Evolutionary conservation across 2,888 invertebrate species (phyloP).

Genomic region (Agapetus fuscipes): DNA sequence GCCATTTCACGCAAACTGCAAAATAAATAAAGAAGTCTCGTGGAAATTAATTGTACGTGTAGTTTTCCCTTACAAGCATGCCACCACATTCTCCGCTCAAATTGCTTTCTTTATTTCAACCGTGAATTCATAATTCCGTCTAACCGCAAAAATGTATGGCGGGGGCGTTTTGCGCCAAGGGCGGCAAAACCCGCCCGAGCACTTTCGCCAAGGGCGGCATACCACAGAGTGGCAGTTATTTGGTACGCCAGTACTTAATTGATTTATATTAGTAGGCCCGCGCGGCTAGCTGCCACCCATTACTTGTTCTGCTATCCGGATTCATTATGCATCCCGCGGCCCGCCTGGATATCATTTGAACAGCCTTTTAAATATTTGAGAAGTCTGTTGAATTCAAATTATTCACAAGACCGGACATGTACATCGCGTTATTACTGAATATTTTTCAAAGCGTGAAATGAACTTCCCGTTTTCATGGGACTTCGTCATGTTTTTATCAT

Average conservation of each 20-base stretch:
- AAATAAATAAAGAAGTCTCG: too few species aligned
- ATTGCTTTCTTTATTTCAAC: conserved; percentile 13
- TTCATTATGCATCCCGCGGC: conserved; percentile 8
- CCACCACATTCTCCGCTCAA: background rate
- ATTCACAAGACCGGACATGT: background rate
- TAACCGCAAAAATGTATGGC: background rate
- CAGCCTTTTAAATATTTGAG: background rate
- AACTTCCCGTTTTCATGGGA: too few species aligned
- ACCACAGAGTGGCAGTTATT: too few species aligned
- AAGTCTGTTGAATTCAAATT: background rate
- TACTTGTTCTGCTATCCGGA: conserved; percentile 2
- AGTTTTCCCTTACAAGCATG: background rate
- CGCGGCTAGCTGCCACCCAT: background rate
- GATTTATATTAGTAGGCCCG: too few species aligned
- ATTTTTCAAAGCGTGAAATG: background rate
- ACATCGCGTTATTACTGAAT: background rate
- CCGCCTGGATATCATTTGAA: background rate
- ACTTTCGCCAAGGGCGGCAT: too few species aligned
- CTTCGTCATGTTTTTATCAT: too few species aligned
- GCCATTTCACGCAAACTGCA: too few species aligned
- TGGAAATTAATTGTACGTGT: too few species aligned
- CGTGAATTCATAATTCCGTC: conserved; percentile 14
- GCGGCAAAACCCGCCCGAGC: too few species aligned
- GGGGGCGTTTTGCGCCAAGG: conserved; percentile 1
- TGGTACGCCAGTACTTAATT: too few species aligned